A percentile compares a stretch with the other conserved stretches of the same genome.
These are phyloP conservation scores for Mormyrops attenuatus DNA, from an alignment of 2,797 vertebrate genomes.

Conservation along the genomic window DNA sequence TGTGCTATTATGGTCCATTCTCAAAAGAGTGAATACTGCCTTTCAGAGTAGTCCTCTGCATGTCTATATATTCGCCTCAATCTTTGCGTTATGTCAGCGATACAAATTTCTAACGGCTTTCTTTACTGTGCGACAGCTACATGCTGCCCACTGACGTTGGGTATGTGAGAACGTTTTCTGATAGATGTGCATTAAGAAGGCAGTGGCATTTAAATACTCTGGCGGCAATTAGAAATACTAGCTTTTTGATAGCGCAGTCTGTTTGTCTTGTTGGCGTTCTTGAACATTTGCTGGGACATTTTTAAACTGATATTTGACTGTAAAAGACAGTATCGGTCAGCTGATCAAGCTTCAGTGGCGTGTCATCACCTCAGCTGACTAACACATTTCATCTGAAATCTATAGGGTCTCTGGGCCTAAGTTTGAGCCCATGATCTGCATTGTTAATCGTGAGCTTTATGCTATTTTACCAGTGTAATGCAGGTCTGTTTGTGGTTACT, in stretches of 20 bases:
- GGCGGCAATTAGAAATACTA: neutral
- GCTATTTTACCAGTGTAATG: neutral
- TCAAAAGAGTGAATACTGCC: neutral
- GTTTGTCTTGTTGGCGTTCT: neutral
- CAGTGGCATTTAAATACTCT: neutral
- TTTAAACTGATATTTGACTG: neutral
- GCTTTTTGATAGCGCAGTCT: neutral
- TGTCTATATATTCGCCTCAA: neutral
- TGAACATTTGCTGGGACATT: neutral
- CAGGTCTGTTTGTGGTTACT: neutral
- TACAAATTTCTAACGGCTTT: neutral
- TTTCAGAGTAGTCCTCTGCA: neutral
- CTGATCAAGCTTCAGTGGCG: neutral
- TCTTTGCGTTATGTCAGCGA: neutral
- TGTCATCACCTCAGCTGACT: neutral
- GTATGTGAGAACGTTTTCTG: neutral
- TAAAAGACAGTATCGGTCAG: neutral
- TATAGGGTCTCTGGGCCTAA: neutral
- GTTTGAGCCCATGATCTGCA: neutral
- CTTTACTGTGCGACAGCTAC: neutral
- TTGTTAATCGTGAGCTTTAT: neutral
- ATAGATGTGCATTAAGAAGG: neutral
- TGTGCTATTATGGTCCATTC: neutral
- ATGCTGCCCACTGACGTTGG: neutral
- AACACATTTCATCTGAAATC: neutral